A percentile compares a stretch with the other conserved stretches of the same genome.
Evolutionary conservation across 64 coral and sea anemone genomes (phyloP).

Genomic region (Cladopsammia gracilis): DNA sequence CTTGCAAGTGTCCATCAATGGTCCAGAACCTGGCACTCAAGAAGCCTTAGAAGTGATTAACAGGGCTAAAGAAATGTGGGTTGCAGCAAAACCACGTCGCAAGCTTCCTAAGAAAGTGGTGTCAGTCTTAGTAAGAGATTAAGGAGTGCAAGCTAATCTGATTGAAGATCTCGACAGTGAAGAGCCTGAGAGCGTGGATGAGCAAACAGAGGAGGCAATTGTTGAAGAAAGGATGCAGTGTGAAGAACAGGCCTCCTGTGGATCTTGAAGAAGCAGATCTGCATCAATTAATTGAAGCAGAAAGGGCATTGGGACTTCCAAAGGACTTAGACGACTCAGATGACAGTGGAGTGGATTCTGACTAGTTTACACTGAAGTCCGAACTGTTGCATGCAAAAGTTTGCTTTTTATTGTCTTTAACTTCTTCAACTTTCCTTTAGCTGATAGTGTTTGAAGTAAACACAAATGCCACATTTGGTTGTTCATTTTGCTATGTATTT

Average conservation of each 20-base stretch:
- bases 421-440: too few relatives aligned
- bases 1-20: too few relatives aligned
- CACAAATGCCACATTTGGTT: too few relatives aligned
- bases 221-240: conserved; percentile 49
- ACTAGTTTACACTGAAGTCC: too few relatives aligned
- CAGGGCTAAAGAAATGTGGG: conserved; percentile 61
- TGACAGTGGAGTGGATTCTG: too few relatives aligned
- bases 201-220: conserved; percentile 47
- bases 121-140: conserved; percentile 57
- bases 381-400: too few relatives aligned
- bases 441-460: too few relatives aligned
- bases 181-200: not conserved
- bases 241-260: conserved; percentile 54
- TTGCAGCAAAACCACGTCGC: conserved; percentile 55
- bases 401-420: too few relatives aligned
- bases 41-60: too few relatives aligned
- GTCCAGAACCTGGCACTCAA: too few relatives aligned
- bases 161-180: conserved; percentile 58
- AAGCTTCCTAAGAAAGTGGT: conserved; percentile 36
- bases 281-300: conserved; percentile 33
- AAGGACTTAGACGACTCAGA: too few relatives aligned
- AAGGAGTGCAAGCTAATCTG: conserved; percentile 33
- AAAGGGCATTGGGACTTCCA: conserved; percentile 48
- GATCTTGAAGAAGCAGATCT: conserved; percentile 42
- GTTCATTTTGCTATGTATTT: too few relatives aligned